Evolutionary conservation across 2,113 vertebrate genomes (phyloP).

Genomic region (Monopterus albus): DNA sequence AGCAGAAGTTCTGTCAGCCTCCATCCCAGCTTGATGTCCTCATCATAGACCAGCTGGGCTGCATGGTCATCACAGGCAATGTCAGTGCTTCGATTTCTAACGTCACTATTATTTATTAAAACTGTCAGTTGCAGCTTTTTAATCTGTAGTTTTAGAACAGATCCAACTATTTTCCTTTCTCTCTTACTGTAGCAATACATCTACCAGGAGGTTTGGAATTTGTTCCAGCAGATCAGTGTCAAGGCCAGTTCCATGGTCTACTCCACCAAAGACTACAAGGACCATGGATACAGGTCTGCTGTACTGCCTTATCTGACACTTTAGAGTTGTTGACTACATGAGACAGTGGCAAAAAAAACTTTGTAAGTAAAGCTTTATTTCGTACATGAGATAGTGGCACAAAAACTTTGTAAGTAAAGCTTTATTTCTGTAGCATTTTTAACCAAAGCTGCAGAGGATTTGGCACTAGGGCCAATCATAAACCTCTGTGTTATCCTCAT

Average conservation of each 20-base stretch:
- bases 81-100: slow-evolving; percentile 78
- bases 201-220: slow-evolving; percentile 98
- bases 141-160: neutral
- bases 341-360: too few species aligned
- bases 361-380: too few species aligned
- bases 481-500: too few species aligned
- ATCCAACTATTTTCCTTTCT: neutral
- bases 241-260: slow-evolving; percentile 98
- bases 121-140: neutral
- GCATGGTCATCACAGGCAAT: slow-evolving; percentile 98
- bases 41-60: slow-evolving; percentile 97
- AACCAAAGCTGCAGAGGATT: too few species aligned
- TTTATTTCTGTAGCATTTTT: too few species aligned
- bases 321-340: too few species aligned
- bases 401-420: too few species aligned
- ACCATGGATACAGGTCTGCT: slow-evolving; percentile 95
- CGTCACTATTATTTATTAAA: too few species aligned
- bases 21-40: slow-evolving; percentile 97
- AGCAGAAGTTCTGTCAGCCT: slow-evolving; percentile 99
- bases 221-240: slow-evolving; percentile 99
- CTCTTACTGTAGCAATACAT: slow-evolving; percentile 92
- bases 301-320: neutral
- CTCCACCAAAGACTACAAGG: slow-evolving; percentile 95
- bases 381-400: too few species aligned
- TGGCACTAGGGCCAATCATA: too few species aligned